Percentiles rank a stretch among this genome's conserved stretches.
Conservation (phyloP, 2,797 vertebrate species). For the Tarsius wallacei region DNA sequence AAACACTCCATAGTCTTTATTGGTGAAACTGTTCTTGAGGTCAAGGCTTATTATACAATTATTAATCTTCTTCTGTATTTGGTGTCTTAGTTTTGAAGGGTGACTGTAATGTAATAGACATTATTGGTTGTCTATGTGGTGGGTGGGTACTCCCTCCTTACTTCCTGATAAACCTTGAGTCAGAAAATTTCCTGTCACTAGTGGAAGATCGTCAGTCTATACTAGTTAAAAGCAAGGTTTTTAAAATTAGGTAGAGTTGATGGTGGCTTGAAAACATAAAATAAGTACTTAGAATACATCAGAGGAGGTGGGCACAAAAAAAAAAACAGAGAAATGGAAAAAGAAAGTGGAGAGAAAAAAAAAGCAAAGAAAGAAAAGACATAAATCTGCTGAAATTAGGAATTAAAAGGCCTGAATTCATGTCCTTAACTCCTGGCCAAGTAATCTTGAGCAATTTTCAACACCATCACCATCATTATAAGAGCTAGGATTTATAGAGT, state of each 20-base stretch:
- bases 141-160: not conserved
- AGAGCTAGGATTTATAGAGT: not conserved
- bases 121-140: not conserved
- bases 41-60: not conserved
- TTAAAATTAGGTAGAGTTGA: not conserved
- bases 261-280: not conserved
- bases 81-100: not conserved
- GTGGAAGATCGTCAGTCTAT: not conserved
- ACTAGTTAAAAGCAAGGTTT: not conserved
- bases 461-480: not conserved
- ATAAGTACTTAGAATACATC: slow-evolving; percentile 23
- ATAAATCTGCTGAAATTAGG: not conserved
- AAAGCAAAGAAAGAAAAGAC: not conserved
- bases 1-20: not conserved
- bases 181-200: not conserved
- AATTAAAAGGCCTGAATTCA: not conserved
- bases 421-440: not conserved
- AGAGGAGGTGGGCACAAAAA: not conserved
- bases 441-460: not conserved
- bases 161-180: not conserved
- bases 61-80: not conserved
- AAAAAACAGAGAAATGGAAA: not conserved
- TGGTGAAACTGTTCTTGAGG: not conserved
- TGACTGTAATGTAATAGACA: no score
- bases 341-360: not conserved